Base-by-base conservation (phyloP, 1,140 invertebrate genomes). In the Idris sp. region DNA sequence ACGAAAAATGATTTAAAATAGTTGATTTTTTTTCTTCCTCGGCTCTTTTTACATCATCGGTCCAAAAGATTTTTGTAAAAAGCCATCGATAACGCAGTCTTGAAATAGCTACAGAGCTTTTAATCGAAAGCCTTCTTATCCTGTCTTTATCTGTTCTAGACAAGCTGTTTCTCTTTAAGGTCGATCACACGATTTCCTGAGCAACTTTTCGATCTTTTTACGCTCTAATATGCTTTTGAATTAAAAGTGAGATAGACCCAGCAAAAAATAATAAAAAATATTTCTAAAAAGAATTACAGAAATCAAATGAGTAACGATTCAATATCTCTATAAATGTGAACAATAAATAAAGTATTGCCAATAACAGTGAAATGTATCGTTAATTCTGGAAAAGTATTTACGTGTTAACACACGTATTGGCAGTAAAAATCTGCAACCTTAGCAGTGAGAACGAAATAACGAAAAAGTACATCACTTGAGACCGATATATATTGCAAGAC, bases 91-190 rank as follows among this genome's bases (percentile, higher is more conserved):
- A 54, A 1, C 13, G 7, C 43, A 16, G 38, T 43, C 26, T 2
- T 25, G 13, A 43, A 31, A 40, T 33, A 19, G 31, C 19, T n/a
- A n/a, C 40, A n/a, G 25, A 19, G 10, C 25, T 51, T 30, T 43
- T 59, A 22, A 61, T 71, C 40, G 38, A 61, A 71, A 59, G 33
- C 49, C 56, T 56, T 49, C 46, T 62, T 62, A 56, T 72, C 67
- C 9, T 15, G 11, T 16, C 13, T 62, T 35, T 49, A 48, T 61
- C 48, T 53, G 48, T 8, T 33, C 31, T 30, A 62, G 56, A 62
- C 49, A 62, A 62, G 67, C 56, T 18, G 67, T 48, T 61, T 62
- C 44, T 46, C 65, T 71, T 71, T 71, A 71, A 71, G 56, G 19
- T 62, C 33, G 16, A 35, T 59, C 54, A 53, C 38, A 36, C 44